Conservation (phyloP, 2,797 vertebrate species). For the Saxicola maurus region DNA sequence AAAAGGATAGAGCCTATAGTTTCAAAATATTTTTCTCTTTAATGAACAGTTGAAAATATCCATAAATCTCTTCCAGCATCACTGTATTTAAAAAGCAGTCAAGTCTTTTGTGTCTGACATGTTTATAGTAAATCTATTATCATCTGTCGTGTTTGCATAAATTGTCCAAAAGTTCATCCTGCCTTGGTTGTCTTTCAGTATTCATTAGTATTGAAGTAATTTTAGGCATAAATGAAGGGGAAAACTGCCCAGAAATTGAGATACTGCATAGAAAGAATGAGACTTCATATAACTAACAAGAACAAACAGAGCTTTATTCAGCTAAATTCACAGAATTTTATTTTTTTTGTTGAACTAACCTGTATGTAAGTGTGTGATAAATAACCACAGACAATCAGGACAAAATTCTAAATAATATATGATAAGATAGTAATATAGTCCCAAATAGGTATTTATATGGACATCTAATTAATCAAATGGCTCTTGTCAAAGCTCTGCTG, state of each 20-base stretch:
- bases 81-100: slow-evolving; percentile 55
- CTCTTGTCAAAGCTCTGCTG: neutral
- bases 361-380: neutral
- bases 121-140: slow-evolving; percentile 64
- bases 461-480: neutral
- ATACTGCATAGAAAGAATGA: slow-evolving; percentile 3
- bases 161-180: slow-evolving; percentile 59
- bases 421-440: neutral
- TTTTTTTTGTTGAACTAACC: slow-evolving; percentile 1
- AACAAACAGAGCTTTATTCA: slow-evolving; percentile 16
- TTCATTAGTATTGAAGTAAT: slow-evolving; percentile 52
- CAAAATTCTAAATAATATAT: neutral
- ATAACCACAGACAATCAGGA: neutral
- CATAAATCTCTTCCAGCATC: slow-evolving; percentile 50
- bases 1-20: slow-evolving; percentile 48
- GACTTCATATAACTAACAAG: slow-evolving; percentile 25
- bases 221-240: slow-evolving; percentile 31
- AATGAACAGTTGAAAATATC: slow-evolving; percentile 62
- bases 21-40: slow-evolving; percentile 60
- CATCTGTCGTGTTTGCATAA: slow-evolving; percentile 54
- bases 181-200: slow-evolving; percentile 52
- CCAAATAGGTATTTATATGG: neutral
- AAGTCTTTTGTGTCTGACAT: slow-evolving; percentile 45
- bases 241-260: slow-evolving; percentile 38
- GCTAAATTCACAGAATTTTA: slow-evolving; percentile 14